Percentiles rank a stretch among this genome's conserved stretches.
Conservation (phyloP, 2,888 invertebrate species). For the Acanthosepion lycidas region DNA sequence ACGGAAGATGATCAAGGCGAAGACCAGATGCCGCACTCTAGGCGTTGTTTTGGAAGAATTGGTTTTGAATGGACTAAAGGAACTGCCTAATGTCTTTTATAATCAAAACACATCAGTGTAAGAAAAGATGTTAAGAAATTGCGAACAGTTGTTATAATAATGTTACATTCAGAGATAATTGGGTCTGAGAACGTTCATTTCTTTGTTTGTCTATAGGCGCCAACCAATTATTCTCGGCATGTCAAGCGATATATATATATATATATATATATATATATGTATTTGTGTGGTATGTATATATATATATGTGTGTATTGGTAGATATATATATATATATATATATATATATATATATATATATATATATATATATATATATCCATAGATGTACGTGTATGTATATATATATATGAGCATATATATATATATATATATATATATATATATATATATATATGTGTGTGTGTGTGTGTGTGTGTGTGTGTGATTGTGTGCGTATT, state of each 20-base stretch:
- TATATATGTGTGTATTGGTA: background rate
- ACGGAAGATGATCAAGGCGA: too few relatives aligned
- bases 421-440: background rate
- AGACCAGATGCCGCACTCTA: too few relatives aligned
- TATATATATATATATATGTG: background rate
- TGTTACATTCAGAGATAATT: too few relatives aligned
- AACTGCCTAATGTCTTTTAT: too few relatives aligned
- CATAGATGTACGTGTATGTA: background rate
- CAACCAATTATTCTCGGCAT: too few relatives aligned
- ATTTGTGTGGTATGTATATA: background rate
- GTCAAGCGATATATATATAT: background rate
- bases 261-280: background rate
- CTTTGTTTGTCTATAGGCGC: too few relatives aligned
- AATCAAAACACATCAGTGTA: too few relatives aligned
- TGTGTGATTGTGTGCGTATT: background rate
- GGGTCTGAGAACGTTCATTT: too few relatives aligned
- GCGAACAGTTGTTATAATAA: too few relatives aligned
- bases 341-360: background rate
- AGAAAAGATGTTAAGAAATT: too few relatives aligned
- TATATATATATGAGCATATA: background rate
- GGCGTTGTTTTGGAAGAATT: too few relatives aligned
- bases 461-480: background rate
- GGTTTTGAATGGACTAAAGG: too few relatives aligned
- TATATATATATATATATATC: constrained; percentile 1
- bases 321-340: background rate